Base-by-base conservation (phyloP, 2,113 vertebrate species). In the Anoplopoma fimbria region DNA sequence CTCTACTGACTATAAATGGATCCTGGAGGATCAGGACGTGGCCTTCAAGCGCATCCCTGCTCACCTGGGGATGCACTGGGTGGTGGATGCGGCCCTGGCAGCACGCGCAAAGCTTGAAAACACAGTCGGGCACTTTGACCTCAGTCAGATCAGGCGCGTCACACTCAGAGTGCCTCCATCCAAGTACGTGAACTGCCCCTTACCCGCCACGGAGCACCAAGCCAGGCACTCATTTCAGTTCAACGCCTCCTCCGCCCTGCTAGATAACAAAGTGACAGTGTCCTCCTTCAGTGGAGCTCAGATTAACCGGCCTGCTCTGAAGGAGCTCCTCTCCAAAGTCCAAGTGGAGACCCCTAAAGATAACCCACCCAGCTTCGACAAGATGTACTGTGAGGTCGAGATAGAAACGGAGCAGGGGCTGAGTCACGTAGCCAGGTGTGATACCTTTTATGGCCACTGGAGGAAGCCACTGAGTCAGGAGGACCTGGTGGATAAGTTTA, bases 171-270 rank as follows among this genome's bases (percentile, higher is more conserved):
- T 98, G 38, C 98, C 98, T 9, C 92, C 95, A 0, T 96, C 96
- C 58, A 95, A 91, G 51, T 99, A 99, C 0, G 92, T 98, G 4
- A 91, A 98, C 85, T 95, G 97, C 42, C 94, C 96, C 49, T 93
- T 94, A 15, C 97, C 97, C 0, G 60, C 36, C 58, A 96, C 96
- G 0, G 97, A 99, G 79, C 97, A 99, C 0, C 96, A 99, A 90
- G 97, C 97, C 79, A 95, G 97, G 34, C 98, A 99, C 85, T 99
- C 97, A 0, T 97, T 98, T 71, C 98, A 99, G 93, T 98, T 98
- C 51, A 96, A 95, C 0, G 96, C 96, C 27, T 97, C 97, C 82
- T 92, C 96, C 0, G 93, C 93, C 13, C 88, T 99, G 81, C 91
- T 99, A 7, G 97, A 99, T 0, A 94, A 95, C 12, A 58, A 53